Evolutionary conservation across 2,888 invertebrate species (phyloP), one percentile per base, ranked within the genome.

Genomic region (Nomada goodeniana): DNA sequence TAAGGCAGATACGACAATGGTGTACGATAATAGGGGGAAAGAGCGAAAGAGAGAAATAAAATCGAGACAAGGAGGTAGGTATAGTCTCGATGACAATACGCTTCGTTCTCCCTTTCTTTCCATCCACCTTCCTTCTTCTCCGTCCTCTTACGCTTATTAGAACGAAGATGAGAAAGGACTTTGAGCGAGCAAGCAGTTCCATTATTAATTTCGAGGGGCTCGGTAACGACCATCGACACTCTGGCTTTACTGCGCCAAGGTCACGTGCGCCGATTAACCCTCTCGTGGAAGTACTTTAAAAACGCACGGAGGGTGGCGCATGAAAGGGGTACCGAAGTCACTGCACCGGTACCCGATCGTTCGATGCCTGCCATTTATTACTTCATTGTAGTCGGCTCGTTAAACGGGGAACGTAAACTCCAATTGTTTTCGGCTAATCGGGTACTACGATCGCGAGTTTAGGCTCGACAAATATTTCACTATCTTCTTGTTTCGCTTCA

Each of bases 151-250:
- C 83, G 88, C 88, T 90, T 91, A 90, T 91, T 91, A 91, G 89
- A 89, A 84, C 82, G 80, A 84, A 75, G 80, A 80, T 76, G 77
- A 80, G 74, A 71, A 83, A 79, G 81, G 85, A 82, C 85, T 87
- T 84, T 75, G 83, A 75, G 80, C 87, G 80, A 60, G 76, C 85
- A 83, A 82, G 75, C 84, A 83, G 86, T 88, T 90, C 89, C 90
- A 88, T 91, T 91, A 91, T 89, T 91, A 89, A 89, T 91, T 91
- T 90, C 86, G 77, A 77, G 77, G 85, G 80, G 86, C 82, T 84
- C 85, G 83, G 74, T 76, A 76, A 88, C 87, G 80, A 88, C 83
- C 86, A 89, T 88, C 85, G 89, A 89, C 87, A 88, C 85, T 80
- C 77, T 63, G 80, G 65, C 76, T 81, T 71, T 69, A 57, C 79